A percentile compares a stretch with the other conserved stretches of the same genome.
Evolutionary conservation across 2,797 vertebrate species (phyloP).

Genomic region (Acipenser transmontanus): DNA sequence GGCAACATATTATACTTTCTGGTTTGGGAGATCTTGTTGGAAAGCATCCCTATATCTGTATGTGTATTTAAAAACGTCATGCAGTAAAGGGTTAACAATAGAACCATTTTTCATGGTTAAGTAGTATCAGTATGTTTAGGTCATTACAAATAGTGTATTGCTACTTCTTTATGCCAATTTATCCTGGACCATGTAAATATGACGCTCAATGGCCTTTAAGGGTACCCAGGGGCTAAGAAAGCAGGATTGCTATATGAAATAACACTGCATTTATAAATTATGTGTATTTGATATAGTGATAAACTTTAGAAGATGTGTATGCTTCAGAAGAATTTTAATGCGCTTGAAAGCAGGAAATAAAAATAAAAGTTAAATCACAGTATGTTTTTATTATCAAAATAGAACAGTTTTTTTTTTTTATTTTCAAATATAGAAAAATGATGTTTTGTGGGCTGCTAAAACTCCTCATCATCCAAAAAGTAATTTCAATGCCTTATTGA

Average conservation of each 20-base stretch:
- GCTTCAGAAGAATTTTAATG: conserved; percentile 75
- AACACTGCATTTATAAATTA: conserved; percentile 67
- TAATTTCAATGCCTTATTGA: conserved; percentile 62
- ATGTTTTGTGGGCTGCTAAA: conserved; percentile 21
- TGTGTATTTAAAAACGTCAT: no score
- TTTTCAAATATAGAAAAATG: conserved; percentile 40
- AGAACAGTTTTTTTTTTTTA: conserved; percentile 25
- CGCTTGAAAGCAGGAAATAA: conserved; percentile 56
- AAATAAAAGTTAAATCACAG: conserved; percentile 50
- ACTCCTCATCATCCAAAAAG: conserved; percentile 43
- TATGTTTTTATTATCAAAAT: conserved; percentile 42
- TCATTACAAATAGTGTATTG: no score
- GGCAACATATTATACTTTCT: no score
- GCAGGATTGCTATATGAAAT: conserved; percentile 62
- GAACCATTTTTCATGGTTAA: no score
- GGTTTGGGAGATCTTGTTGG: no score
- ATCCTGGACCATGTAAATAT: conserved; percentile 61
- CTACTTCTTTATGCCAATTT: conserved; percentile 46
- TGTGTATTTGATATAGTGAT: conserved; percentile 76
- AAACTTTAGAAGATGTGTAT: conserved; percentile 45
- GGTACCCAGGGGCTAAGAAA: conserved; percentile 65
- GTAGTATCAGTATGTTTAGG: no score
- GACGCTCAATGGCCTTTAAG: conserved; percentile 66
- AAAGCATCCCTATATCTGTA: no score
- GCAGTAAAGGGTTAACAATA: no score